phyloP scores from a whole-genome alignment of 2,888 invertebrate species.

The Stenoptilia bipunctidactyla region DNA sequence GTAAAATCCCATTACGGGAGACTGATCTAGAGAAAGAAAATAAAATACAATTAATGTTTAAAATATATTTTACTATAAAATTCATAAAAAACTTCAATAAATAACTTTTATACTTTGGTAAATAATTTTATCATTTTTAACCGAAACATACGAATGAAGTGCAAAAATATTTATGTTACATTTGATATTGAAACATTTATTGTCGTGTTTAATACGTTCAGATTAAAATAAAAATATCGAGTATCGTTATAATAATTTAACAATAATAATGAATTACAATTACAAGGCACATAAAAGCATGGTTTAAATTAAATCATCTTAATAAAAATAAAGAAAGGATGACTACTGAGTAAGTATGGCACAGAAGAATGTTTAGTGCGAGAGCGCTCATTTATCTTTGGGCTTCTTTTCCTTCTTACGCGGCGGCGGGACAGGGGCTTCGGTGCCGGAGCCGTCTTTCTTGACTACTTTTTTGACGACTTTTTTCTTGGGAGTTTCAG shows the following conservation, averaged over 20 bases:
- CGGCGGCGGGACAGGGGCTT: slow-evolving; percentile 65
- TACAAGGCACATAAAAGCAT: slow-evolving; percentile 59
- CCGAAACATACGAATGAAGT: slow-evolving; percentile 21
- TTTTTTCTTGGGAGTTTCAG: slow-evolving; percentile 47
- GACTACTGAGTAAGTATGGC: slow-evolving; percentile 54
- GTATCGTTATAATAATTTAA: slow-evolving; percentile 16
- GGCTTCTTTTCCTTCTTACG: slow-evolving; percentile 70
- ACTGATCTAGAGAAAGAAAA: too few relatives aligned
- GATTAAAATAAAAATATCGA: not conserved
- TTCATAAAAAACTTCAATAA: slow-evolving; percentile 48
- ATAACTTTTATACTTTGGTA: slow-evolving; percentile 50
- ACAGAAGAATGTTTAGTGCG: slow-evolving; percentile 53
- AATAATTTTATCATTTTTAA: slow-evolving; percentile 26
- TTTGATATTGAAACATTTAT: slow-evolving; percentile 40
- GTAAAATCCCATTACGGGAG: too few relatives aligned
- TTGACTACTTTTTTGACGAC: slow-evolving; percentile 69
- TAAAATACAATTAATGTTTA: too few relatives aligned
- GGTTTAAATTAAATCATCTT: slow-evolving; percentile 39
- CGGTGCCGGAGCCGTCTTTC: slow-evolving; percentile 37
- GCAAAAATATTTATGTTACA: slow-evolving; percentile 31
- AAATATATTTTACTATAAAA: slow-evolving; percentile 47
- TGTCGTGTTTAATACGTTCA: too few relatives aligned
- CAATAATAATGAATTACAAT: slow-evolving; percentile 15
- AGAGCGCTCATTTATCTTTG: slow-evolving; percentile 58
- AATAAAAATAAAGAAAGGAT: slow-evolving; percentile 39